Conservation (phyloP, 1,140 invertebrate genomes). For the Parasteatoda tepidariorum region DNA sequence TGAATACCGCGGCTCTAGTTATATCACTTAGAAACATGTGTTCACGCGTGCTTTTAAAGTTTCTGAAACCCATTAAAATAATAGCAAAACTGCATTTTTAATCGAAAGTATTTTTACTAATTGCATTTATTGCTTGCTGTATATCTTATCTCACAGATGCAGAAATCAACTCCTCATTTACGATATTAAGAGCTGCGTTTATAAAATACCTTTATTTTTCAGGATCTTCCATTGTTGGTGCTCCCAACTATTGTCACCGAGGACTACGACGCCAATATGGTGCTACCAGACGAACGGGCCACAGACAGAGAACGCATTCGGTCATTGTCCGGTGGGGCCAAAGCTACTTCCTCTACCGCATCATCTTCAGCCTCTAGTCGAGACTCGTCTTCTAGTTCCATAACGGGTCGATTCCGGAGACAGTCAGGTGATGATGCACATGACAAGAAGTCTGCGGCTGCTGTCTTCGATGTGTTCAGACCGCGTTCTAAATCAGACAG, state of each 20-base stretch:
- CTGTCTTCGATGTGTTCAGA: constrained; percentile 86
- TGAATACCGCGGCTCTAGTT: no score
- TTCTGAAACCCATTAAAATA: no score
- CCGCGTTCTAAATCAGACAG: constrained; percentile 84
- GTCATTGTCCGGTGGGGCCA: constrained; percentile 41
- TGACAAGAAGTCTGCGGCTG: constrained; percentile 62
- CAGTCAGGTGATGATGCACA: constrained; percentile 39
- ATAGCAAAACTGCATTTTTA: no score
- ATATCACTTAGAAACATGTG: no score
- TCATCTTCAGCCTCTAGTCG: neutral
- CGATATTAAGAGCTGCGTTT: neutral
- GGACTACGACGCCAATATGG: constrained; percentile 43
- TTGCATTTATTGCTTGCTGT: neutral
- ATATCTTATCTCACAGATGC: neutral
- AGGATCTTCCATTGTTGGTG: constrained; percentile 45
- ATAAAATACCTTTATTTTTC: neutral
- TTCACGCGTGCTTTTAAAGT: no score
- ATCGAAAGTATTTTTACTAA: no score
- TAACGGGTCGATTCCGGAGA: constrained; percentile 16
- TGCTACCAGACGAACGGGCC: constrained; percentile 17
- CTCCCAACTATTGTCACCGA: constrained; percentile 40
- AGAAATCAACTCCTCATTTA: neutral
- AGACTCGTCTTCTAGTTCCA: neutral
- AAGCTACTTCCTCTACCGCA: neutral
- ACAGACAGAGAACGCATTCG: constrained; percentile 31